Conservation (phyloP, 2,113 vertebrate species). For the Zosterops lateralis region DNA sequence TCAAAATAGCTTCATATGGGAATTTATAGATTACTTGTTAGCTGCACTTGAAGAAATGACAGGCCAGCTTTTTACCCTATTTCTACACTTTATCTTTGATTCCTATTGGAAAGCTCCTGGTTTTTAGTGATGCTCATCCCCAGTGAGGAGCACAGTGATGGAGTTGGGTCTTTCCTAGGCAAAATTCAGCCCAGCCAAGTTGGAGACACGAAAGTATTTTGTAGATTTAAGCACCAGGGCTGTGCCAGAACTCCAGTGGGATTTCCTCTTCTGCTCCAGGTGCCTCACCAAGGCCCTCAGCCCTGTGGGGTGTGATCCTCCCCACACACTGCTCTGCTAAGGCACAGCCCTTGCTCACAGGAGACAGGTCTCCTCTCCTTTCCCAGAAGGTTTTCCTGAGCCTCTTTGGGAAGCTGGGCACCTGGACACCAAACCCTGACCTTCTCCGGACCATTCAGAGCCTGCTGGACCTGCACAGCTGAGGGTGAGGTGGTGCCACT, state of each 20-base stretch:
- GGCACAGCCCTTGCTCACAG: background rate
- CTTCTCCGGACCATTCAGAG: accelerated
- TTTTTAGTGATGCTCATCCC: background rate
- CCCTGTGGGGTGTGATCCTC: background rate
- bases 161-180: background rate
- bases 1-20: no score
- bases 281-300: background rate
- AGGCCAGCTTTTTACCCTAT: no score
- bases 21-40: no score
- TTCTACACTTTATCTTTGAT: background rate
- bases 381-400: background rate
- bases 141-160: background rate
- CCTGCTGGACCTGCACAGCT: background rate
- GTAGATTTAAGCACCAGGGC: background rate
- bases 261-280: background rate
- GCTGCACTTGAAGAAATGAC: no score
- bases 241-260: background rate
- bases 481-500: background rate
- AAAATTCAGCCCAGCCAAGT: background rate
- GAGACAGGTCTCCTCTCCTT: background rate
- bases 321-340: background rate
- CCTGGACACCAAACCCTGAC: background rate
- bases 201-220: background rate
- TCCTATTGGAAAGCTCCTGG: background rate
- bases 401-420: background rate